A percentile compares a stretch with the other conserved stretches of the same genome.
These are phyloP conservation scores for Tokudaia muenninki DNA, from an alignment of 2,797 vertebrate species.

Conservation along the genomic window DNA sequence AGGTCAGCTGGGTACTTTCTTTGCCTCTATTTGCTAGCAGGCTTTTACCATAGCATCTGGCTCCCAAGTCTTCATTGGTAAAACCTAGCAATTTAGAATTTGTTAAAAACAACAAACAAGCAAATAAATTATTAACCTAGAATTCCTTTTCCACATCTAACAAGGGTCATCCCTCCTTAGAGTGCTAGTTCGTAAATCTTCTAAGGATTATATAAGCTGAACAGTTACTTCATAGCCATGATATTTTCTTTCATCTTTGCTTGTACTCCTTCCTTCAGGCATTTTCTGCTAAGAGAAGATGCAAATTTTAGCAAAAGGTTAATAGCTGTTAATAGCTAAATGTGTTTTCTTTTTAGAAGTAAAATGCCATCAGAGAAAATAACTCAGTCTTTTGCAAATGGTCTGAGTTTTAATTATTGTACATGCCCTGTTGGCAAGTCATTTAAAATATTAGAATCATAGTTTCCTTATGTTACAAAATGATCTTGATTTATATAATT, in stretches of 20 bases:
- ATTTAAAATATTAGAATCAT: slow-evolving; percentile 54
- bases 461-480: slow-evolving; percentile 60
- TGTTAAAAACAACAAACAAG: not conserved
- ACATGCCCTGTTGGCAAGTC: slow-evolving; percentile 19
- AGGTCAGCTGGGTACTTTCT: not conserved
- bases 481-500: slow-evolving; percentile 57
- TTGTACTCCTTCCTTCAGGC: slow-evolving; percentile 21
- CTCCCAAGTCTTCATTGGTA: not conserved
- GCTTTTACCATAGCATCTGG: not conserved
- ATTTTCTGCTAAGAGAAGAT: slow-evolving; percentile 47
- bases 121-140: not conserved
- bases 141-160: slow-evolving; percentile 47
- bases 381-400: slow-evolving; percentile 54
- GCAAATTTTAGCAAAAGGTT: slow-evolving; percentile 71
- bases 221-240: not conserved
- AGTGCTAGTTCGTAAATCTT: slow-evolving; percentile 36
- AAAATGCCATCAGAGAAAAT: slow-evolving; percentile 61
- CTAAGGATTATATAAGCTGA: not conserved
- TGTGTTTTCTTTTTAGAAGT: slow-evolving; percentile 66
- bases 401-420: slow-evolving; percentile 73
- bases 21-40: not conserved
- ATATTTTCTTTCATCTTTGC: slow-evolving; percentile 63
- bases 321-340: slow-evolving; percentile 74
- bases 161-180: not conserved
- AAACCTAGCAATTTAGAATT: not conserved